Evolutionary conservation across 2,113 vertebrate species (phyloP).

Genomic region (Silurus asotus): DNA sequence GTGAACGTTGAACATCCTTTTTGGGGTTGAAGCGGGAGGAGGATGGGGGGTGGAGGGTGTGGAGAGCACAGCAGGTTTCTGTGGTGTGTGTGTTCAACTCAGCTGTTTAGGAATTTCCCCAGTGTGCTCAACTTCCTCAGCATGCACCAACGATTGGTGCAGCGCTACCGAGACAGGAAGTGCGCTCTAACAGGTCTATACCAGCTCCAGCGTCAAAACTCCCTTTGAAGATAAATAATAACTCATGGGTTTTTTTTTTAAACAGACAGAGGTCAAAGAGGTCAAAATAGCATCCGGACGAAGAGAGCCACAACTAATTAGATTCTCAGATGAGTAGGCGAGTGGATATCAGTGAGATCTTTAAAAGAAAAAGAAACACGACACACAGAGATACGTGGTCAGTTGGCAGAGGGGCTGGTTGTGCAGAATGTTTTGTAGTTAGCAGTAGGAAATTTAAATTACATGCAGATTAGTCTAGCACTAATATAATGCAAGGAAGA

Average conservation of each 20-base stretch:
- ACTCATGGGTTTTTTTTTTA: neutral
- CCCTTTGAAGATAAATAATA: conserved; percentile 57
- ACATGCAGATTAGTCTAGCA: neutral
- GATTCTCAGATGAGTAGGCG: too few species aligned
- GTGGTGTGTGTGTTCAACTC: conserved; percentile 64
- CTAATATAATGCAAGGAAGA: neutral
- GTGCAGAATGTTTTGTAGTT: neutral
- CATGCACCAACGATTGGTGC: conserved; percentile 62
- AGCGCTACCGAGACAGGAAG: conserved; percentile 67
- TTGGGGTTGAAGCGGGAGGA: conserved; percentile 57
- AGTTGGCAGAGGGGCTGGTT: neutral
- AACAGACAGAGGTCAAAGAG: neutral
- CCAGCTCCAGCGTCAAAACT: conserved; percentile 64
- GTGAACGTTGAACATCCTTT: conserved; percentile 60
- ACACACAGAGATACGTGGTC: neutral
- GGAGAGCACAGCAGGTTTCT: conserved; percentile 64
- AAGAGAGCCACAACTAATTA: neutral
- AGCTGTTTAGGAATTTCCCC: conserved; percentile 83
- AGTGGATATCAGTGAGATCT: neutral
- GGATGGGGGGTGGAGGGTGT: conserved; percentile 44
- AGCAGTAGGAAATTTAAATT: neutral
- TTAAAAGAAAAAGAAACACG: neutral
- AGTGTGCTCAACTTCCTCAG: conserved; percentile 69
- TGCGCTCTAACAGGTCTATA: conserved; percentile 64
- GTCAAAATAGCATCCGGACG: neutral